phyloP scores from a whole-genome alignment of 2,113 vertebrate species.

The Heliornis fulica region DNA sequence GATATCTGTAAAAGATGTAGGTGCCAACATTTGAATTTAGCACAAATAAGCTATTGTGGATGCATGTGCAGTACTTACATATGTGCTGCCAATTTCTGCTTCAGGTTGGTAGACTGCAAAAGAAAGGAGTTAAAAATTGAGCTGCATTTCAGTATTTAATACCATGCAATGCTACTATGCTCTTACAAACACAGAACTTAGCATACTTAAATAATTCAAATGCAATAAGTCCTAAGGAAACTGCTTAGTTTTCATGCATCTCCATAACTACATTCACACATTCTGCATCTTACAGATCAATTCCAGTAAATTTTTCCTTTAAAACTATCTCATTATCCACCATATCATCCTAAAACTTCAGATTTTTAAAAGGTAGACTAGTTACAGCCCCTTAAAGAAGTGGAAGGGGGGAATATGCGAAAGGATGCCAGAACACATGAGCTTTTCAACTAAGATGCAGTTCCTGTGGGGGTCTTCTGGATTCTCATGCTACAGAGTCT shows the following conservation, averaged over 20 bases:
- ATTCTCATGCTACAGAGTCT: neutral
- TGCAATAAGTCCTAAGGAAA: neutral
- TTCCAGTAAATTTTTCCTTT: neutral
- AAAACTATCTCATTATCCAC: neutral
- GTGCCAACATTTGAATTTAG: neutral
- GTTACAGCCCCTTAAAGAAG: neutral
- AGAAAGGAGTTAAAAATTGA: slow-evolving; percentile 49
- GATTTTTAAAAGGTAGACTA: neutral
- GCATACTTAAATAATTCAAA: neutral
- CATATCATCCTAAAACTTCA: neutral
- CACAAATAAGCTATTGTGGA: neutral
- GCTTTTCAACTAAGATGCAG: neutral
- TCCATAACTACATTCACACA: neutral
- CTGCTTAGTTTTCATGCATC: neutral
- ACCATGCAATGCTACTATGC: neutral
- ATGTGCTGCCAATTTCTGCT: slow-evolving; percentile 92
- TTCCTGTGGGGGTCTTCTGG: accelerated
- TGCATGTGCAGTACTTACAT: slow-evolving; percentile 84
- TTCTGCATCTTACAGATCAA: neutral
- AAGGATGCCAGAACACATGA: neutral
- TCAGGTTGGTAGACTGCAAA: slow-evolving; percentile 89
- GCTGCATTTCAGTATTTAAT: neutral
- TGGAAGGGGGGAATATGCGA: neutral
- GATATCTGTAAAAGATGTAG: neutral
- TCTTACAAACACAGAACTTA: neutral